phyloP scores from a whole-genome alignment of 2,797 vertebrate species.

The Enteromius radiatus region DNA sequence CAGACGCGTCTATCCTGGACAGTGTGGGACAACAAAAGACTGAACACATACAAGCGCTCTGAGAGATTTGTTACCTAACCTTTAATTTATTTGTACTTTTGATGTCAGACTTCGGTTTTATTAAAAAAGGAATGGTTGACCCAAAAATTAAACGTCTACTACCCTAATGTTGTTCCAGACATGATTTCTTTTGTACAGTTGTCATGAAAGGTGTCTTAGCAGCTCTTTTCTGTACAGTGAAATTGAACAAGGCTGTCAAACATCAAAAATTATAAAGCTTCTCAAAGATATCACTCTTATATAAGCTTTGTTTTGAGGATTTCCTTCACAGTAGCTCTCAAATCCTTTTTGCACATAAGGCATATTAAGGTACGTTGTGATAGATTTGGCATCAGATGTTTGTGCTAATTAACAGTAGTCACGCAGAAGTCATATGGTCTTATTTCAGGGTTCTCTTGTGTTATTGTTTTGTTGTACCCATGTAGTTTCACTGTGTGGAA shows the following conservation, averaged over 20 bases:
- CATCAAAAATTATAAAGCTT: neutral
- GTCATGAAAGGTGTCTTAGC: neutral
- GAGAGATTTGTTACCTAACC: conserved; percentile 30
- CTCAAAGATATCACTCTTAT: neutral
- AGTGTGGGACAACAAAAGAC: conserved; percentile 20
- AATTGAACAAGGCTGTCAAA: neutral
- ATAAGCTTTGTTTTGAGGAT: neutral
- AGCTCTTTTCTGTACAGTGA: neutral
- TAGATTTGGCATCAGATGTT: neutral
- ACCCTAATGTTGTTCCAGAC: conserved; percentile 3
- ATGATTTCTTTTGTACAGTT: neutral
- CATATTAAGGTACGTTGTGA: neutral
- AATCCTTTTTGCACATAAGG: neutral
- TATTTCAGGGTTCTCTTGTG: neutral
- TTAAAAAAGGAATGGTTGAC: conserved; percentile 9
- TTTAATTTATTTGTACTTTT: conserved; percentile 46
- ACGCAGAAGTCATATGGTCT: neutral
- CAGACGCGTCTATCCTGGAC: neutral
- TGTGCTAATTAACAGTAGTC: neutral
- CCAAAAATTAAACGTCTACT: conserved; percentile 8
- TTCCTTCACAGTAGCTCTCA: neutral
- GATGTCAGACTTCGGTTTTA: conserved; percentile 39
- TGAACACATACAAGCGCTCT: neutral
- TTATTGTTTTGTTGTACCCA: neutral
- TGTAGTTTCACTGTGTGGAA: conserved; percentile 6